Evolutionary conservation across 2,888 invertebrate genomes (phyloP).

Genomic region (Caradrina clavipalpis): DNA sequence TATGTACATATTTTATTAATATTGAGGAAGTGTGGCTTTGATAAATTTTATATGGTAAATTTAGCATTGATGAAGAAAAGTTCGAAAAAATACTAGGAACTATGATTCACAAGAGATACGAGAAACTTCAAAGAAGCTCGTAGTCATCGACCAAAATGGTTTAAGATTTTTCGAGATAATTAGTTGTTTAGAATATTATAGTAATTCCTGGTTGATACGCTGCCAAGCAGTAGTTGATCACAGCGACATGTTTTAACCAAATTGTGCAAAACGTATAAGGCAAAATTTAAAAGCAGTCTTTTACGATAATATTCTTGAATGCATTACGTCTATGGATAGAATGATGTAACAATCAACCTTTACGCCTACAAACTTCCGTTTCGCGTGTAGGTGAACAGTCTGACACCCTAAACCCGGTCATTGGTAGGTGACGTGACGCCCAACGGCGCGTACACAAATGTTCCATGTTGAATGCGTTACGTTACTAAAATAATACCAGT

Average conservation of each 20-base stretch:
- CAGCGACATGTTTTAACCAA: constrained; percentile 1
- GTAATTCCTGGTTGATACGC: neutral
- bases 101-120: constrained; percentile 46
- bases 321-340: constrained; percentile 58
- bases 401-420: constrained; percentile 78
- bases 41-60: constrained; percentile 10
- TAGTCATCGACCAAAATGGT: constrained; percentile 15
- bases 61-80: constrained; percentile 12
- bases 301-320: constrained; percentile 58
- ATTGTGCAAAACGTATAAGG: constrained; percentile 25
- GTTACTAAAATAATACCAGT: constrained; percentile 67
- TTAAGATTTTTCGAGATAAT: constrained; percentile 6
- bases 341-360: constrained; percentile 85
- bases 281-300: constrained; percentile 51
- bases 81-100: constrained; percentile 29
- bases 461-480: constrained; percentile 60
- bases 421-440: constrained; percentile 69
- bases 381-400: constrained; percentile 75
- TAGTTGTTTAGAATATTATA: constrained; percentile 8
- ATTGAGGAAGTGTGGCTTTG: constrained; percentile 52
- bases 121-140: constrained; percentile 23
- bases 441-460: constrained; percentile 54
- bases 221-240: constrained; percentile 3
- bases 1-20: constrained; percentile 46
- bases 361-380: constrained; percentile 79